phyloP scores from a whole-genome alignment of 2,888 invertebrate species.

The Ceramica pisi region DNA sequence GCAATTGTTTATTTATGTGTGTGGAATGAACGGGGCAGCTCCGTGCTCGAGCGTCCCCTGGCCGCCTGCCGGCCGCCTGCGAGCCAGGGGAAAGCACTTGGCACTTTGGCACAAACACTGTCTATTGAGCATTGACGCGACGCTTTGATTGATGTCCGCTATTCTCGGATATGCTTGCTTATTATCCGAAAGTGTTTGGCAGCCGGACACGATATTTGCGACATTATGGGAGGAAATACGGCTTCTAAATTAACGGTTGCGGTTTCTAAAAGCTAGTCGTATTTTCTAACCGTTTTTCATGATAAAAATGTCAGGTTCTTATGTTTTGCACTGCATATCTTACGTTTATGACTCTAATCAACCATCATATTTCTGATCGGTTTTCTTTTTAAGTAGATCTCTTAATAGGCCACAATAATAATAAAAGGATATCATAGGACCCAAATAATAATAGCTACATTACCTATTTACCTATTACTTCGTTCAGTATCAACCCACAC shows the following conservation, averaged over 20 bases:
- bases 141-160: constrained; percentile 79
- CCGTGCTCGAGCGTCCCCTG: constrained; percentile 24
- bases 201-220: constrained; percentile 56
- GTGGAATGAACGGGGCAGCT: constrained; percentile 38
- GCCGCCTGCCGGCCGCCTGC: constrained; percentile 68
- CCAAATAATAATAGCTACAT: neutral
- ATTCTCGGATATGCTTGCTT: constrained; percentile 71
- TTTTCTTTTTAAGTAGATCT: neutral
- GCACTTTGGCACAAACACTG: constrained; percentile 69
- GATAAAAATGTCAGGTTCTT: neutral
- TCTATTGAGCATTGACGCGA: constrained; percentile 75
- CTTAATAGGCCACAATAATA: neutral
- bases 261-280: neutral
- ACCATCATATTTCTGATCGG: neutral
- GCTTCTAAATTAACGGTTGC: constrained; percentile 13
- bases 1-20: constrained; percentile 34
- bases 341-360: neutral
- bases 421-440: too few relatives aligned
- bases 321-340: neutral
- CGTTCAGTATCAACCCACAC: constrained; percentile 2
- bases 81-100: constrained; percentile 77
- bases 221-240: constrained; percentile 30
- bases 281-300: constrained; percentile 5
- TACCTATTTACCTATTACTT: constrained; percentile 1
- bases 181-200: constrained; percentile 71